Base-by-base conservation (phyloP, 2,888 invertebrate species). In the Anticlea derivata region DNA sequence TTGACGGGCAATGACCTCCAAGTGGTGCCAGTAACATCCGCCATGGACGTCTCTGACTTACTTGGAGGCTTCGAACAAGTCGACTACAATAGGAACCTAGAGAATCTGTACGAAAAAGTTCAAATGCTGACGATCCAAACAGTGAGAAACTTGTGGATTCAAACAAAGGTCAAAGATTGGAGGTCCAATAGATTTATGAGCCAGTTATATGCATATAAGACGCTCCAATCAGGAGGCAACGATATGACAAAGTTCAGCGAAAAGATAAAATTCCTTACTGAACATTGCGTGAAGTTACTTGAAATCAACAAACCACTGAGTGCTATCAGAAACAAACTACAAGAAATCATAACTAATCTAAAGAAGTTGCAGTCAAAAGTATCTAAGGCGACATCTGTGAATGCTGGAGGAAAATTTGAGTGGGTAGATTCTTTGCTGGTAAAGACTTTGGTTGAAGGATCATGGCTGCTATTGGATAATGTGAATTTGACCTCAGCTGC, bases 51-150 rank as follows among this genome's bases (percentile, higher is more conserved):
- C 0, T 96, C 96, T 0, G 98, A 99, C 77, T 93, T 99, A 41
- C 91, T 99, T 1, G 99, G 99, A 40, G 98, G 98, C 57, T 99
- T 99, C 84, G 99, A 99, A 91, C 99, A 99, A 94, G 91, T 92
- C 1, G 95, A 95, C 73, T 93, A 94, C 66, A 93, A 93, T 57
- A 91, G 95, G 63, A 95, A 95, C 73, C 87, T 96, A 33, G 96
- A 96, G 66, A 94, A 93, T 61, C 77, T 95, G 13, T 91, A 92
- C 43, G 92, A 92, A 53, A 86, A 85, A 70, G 87, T 93, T 11
- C 92, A 94, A 74, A 80, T 79, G 10, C 62, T 93, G 34, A 81
- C 94, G 0, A 81, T 92, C 45, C 80, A 85, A 46, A 80, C 84
- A 7, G 81, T 93, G 8, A 91, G 92, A 62, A 78, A 82, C 35